Conservation (phyloP, 2,797 vertebrate genomes). For the Characodon lateralis region DNA sequence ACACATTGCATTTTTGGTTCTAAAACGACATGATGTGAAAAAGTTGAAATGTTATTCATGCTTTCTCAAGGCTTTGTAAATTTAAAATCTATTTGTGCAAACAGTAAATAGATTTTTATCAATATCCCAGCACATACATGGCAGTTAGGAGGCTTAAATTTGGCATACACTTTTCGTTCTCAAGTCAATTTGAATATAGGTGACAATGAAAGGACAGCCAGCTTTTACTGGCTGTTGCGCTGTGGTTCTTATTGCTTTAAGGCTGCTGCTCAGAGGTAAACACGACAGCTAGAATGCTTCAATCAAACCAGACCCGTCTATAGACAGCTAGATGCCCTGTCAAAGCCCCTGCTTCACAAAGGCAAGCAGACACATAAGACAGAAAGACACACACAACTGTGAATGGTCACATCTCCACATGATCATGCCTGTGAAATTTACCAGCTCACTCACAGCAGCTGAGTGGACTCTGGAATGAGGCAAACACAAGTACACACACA, state of each 20-base stretch:
- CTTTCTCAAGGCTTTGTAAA: not conserved
- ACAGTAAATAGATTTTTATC: slow-evolving; percentile 30
- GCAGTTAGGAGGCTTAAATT: slow-evolving; percentile 27
- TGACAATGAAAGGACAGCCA: slow-evolving; percentile 49
- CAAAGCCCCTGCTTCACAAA: slow-evolving; percentile 66
- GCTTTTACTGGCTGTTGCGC: slow-evolving; percentile 46
- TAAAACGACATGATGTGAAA: not conserved
- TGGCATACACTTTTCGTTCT: slow-evolving; percentile 33
- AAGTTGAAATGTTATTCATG: not conserved
- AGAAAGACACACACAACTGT: slow-evolving; percentile 34
- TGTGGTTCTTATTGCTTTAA: slow-evolving; percentile 52
- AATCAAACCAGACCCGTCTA: slow-evolving; percentile 70
- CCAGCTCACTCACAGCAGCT: slow-evolving; percentile 67
- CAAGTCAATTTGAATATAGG: slow-evolving; percentile 44
- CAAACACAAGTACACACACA: slow-evolving; percentile 6
- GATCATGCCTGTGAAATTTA: slow-evolving; percentile 74
- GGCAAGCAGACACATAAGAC: slow-evolving; percentile 66
- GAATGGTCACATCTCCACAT: slow-evolving; percentile 69
- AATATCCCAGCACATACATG: slow-evolving; percentile 25
- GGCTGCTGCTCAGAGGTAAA: slow-evolving; percentile 62
- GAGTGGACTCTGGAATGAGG: slow-evolving; percentile 67
- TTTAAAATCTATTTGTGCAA: slow-evolving; percentile 18
- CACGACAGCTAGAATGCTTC: slow-evolving; percentile 67
- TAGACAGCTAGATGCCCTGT: slow-evolving; percentile 67
- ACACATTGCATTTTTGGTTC: not conserved